Evolutionary conservation across 2,888 invertebrate species (phyloP), one percentile per base, ranked within the genome.

Genomic region (Diplazon laetatorius): DNA sequence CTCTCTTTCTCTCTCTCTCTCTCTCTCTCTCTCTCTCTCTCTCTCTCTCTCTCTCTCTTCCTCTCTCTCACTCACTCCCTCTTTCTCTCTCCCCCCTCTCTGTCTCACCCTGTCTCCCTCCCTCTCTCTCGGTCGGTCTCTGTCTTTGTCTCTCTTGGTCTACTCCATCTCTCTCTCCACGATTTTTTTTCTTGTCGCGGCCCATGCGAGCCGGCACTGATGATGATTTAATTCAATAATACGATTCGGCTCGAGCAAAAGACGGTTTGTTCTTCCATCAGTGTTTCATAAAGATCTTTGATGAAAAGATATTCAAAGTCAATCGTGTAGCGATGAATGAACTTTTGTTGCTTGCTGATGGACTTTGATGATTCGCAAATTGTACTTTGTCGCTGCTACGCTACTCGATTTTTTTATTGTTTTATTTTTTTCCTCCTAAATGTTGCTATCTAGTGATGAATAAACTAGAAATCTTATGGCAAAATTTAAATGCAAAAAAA

Each of bases 151-250:
- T n/a, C n/a, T n/a, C n/a, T n/a, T n/a, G n/a, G n/a, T n/a, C n/a
- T n/a, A n/a, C n/a, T n/a, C n/a, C n/a, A n/a, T n/a, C n/a, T n/a
- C n/a, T n/a, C n/a, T n/a, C n/a, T n/a, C n/a, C n/a, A n/a, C n/a
- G n/a, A n/a, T n/a, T n/a, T n/a, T 14, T 2, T 50, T 50, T 50
- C 20, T 6, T 5, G 12, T 22, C 12, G 50, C 52, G n/a, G 52
- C 52, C 52, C 14, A 14, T 8, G 25, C 25, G n/a, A 2, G 16
- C 20, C 35, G 25, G 30, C 6, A 52, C 52, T 22, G 39, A 22
- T 48, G 63, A 65, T 65, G 48, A 65, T 46, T 50, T 50, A 65
- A 65, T 65, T 50, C 50, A 37, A 50, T 37, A 37, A 37, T 48
- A 50, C 37, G 20, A 46, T 48, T 48, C 2, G 35, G 22, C 14